Base-by-base conservation (phyloP, 1,140 invertebrate genomes). In the Chymomyza costata region DNA sequence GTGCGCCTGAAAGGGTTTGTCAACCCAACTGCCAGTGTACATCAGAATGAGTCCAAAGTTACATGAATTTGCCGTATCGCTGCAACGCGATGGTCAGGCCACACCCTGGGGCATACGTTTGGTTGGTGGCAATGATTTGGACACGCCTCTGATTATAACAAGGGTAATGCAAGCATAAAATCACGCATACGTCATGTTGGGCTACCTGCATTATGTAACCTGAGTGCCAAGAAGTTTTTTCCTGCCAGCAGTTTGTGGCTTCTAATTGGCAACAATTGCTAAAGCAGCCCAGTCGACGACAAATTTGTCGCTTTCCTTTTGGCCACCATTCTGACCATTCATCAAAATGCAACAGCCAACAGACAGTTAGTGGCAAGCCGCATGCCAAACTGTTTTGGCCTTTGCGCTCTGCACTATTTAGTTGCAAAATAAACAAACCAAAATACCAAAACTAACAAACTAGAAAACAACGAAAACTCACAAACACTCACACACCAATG, bases 61-160 rank as follows among this genome's bases (percentile, higher is more conserved):
- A 74, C 91, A 93, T 71, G 91, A 91, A 69, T 88, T 94, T 73
- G 89, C 91, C 61, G 89, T 95, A 62, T 90, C 90, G 43, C 89
- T 97, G 74, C 89, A 89, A 73, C 90, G 95, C 67, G 92, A 93
- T 71, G 90, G 90, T 65, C 89, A 89, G 58, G 89, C 89, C 65
- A 91, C 91, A 65, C 92, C 93, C 64, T 98, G 95, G 95, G 96
- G 96, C 39, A 94, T 97, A 73, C 91, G 95, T 62, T 89, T 97
- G 51, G 93, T 95, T 58, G 96, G 96, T 65, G 96, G 96, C 56
- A 90, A 91, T 58, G 96, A 97, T 89, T 89, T 96, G 66, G 91
- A 92, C 66, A 92, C 93, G n/a, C 93, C 95, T 46, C 90, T 98
- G 68, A 91, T 95, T 82, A 91, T 98, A 83, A 96, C 95, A 66